Base-by-base conservation (phyloP, 2,113 vertebrate species). In the Lycocorax pyrrhopterus region DNA sequence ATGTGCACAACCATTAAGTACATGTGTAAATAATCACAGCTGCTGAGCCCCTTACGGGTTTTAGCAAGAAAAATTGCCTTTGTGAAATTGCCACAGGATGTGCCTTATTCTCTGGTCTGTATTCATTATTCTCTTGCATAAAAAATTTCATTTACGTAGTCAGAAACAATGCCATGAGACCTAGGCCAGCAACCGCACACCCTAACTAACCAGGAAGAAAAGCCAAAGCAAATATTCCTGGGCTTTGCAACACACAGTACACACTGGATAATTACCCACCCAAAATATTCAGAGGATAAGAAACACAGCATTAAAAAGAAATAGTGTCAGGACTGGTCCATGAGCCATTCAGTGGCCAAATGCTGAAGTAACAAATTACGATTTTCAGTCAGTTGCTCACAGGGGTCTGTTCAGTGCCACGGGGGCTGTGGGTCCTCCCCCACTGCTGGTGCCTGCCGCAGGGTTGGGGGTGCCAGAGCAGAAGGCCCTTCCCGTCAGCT, bases 201-300 rank as follows among this genome's bases (percentile, higher is more conserved):
- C 78, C 95, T 73, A 83, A 93, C 78, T 84, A 90, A 93, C 91
- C n/a, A 55, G 82, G 72, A 93, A 71, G 94, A 87, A 94, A 96
- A 94, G 90, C 91, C 95, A 96, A 94, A 96, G 90, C 78, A 96
- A 96, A 96, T 93, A 96, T 66, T 88, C 72, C 85, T 47, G 82
- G 47, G 82, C 92, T 96, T 91, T 89, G 91, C 89, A 89, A 58
- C 13, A 84, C 79, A 84, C 52, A 79, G 66, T 35, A 51, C 62
- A 63, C 71, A 71, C 67, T 76, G 87, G 49, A 7, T 93, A 79
- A 93, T 66, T 84, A 89, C 59, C 59, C 72, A 80, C 63, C 26
- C 75, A 35, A 89, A 91, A 66, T 80, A 91, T 32, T 87, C 78
- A 51, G 55, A 80, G 81, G 75, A 83, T 77, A 94, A 66, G 47